Percentiles rank a stretch among this genome's conserved stretches.
These are phyloP conservation scores for Bungarus multicinctus DNA, from an alignment of 2,113 vertebrate genomes.

Conservation along the genomic window DNA sequence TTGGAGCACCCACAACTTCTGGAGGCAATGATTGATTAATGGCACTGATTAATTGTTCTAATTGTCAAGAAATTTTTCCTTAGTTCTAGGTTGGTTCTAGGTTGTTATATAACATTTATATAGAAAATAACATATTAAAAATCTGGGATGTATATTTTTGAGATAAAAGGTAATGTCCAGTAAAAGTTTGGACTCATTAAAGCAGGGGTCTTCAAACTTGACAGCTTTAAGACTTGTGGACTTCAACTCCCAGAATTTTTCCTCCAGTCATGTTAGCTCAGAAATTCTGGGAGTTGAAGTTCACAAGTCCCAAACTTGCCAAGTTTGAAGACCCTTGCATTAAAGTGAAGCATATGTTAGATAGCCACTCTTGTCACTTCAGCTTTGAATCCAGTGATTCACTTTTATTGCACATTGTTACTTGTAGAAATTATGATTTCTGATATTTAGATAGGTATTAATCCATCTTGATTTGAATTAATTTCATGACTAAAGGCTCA, in stretches of 20 bases:
- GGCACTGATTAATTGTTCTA: not conserved
- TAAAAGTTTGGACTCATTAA: conserved; percentile 22
- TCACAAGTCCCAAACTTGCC: too few species aligned
- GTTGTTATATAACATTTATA: conserved; percentile 1
- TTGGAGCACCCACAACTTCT: not conserved
- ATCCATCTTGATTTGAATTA: not conserved
- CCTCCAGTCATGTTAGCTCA: too few species aligned
- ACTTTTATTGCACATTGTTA: not conserved
- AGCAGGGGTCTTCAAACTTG: too few species aligned
- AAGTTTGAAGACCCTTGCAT: too few species aligned
- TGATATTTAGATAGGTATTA: not conserved
- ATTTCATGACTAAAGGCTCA: not conserved
- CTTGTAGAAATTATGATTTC: not conserved
- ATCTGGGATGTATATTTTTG: conserved; percentile 12
- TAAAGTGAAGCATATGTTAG: not conserved
- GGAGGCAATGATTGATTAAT: too few species aligned
- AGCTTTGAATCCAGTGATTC: conserved; percentile 21
- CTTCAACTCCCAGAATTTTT: too few species aligned
- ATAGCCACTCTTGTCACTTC: conserved; percentile 15
- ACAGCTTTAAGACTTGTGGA: too few species aligned
- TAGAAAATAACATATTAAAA: not conserved
- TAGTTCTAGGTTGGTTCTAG: not conserved
- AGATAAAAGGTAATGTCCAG: not conserved
- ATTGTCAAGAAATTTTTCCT: not conserved
- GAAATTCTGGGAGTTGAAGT: too few species aligned